Evolutionary conservation across 2,888 invertebrate genomes (phyloP), one percentile per base, ranked within the genome.

Genomic region (Phalera bucephala): DNA sequence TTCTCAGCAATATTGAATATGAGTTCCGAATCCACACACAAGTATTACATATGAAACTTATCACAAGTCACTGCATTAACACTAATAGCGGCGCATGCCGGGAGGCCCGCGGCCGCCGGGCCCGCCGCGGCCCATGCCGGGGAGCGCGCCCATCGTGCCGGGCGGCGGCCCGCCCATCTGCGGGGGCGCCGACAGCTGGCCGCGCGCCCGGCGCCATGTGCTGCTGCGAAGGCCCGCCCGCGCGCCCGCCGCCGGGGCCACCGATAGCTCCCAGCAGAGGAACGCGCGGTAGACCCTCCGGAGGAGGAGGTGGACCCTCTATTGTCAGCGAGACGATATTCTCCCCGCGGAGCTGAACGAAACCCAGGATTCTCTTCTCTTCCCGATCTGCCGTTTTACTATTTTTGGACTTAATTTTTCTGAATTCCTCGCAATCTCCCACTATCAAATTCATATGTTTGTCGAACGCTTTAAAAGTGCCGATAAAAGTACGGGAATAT

Each of bases 401-500:
- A 57, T 95, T 96, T 89, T 99, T 99, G 1, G 97, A 95, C 70
- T 98, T 97, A 33, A 99, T 96, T 90, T 96, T 97, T 50, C 99
- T 93, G 75, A 99, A 99, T 80, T 99, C 99, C 84, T 99, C 99
- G 79, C 99, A 99, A 74, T 99, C 99, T 32, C 98, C 98, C 36
- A 99, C 91, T 61, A 99, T 99, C 47, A 99, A 91, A 80, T 99
- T 99, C 99, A 99, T 99, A 85, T 99, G 99, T 87, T 99, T 99
- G 80, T 99, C 99, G 73, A 99, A 99, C 0, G 99, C 99, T 90
- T 99, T 99, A 73, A 99, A 99, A 1, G 99, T 99, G 4, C 99
- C 99, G 53, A 99, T 98, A 75, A 99, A 99, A 2, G 97, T 98
- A 49, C 99, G 92, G 3, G 98, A 98, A 85, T 99, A 99, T 87